These are phyloP conservation scores for Amia ocellicauda DNA, from an alignment of 2,113 vertebrate species.

Conservation along the genomic window DNA sequence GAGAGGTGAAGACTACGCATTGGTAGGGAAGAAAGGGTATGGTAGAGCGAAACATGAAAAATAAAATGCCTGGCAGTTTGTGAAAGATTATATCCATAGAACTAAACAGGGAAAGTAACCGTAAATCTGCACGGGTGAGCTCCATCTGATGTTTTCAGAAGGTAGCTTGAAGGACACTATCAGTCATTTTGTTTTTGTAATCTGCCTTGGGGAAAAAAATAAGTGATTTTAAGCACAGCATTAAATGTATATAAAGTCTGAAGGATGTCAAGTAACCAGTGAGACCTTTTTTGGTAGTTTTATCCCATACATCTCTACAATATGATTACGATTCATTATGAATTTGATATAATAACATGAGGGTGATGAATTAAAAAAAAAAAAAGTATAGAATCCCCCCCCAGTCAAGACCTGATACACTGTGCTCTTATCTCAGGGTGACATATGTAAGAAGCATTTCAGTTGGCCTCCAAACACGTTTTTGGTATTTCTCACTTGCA, in stretches of 20 bases:
- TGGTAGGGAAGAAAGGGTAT: conserved; percentile 22
- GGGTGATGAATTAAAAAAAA: no score
- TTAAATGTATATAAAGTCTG: conserved; percentile 34
- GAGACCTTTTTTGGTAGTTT: conserved; percentile 11
- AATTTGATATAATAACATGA: no score
- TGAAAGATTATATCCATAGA: conserved; percentile 34
- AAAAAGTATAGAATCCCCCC: no score
- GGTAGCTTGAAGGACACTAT: conserved; percentile 33
- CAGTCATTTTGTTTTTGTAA: conserved; percentile 29
- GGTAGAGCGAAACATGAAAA: conserved; percentile 18
- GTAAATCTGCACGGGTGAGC: conserved; percentile 34
- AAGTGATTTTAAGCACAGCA: conserved; percentile 28
- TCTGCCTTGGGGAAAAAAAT: conserved; percentile 16
- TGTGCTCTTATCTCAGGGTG: no score
- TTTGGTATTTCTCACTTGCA: no score
- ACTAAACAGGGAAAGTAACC: conserved; percentile 17
- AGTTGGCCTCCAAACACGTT: no score
- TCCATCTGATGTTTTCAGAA: conserved; percentile 30
- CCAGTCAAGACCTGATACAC: no score
- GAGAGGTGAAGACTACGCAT: conserved; percentile 14
- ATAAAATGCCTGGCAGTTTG: conserved; percentile 8
- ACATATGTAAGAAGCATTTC: no score
- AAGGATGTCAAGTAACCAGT: conserved; percentile 22
- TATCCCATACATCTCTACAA: conserved; percentile 24
- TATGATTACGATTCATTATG: no score